Evolutionary conservation across 2,113 vertebrate genomes (phyloP), one percentile per base, ranked within the genome.

Genomic region (Orcinus orca): DNA sequence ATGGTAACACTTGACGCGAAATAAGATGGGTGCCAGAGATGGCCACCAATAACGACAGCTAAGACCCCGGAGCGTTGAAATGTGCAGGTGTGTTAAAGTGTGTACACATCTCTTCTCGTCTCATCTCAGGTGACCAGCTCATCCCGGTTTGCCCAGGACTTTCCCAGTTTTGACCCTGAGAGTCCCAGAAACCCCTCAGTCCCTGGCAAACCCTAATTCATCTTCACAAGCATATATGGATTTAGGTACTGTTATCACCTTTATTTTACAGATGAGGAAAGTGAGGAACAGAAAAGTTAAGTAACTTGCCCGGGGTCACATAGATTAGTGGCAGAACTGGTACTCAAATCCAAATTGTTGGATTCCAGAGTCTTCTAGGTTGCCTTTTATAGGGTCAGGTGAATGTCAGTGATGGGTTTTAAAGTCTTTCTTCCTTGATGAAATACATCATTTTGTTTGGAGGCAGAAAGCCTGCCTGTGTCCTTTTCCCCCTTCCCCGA

Each of bases 41-140:
- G 6, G 71, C 38, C 29, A 1, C 0, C 4, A 14, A 14, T 0
- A 12, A 14, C 0, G 8, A 68, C 82, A 87, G 68, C 53, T 36
- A 2, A 47, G 33, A 11, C 7, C 2, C 2, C 0, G 2, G 21
- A 58, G 58, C 14, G 13, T 4, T 9, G 1, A 6, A 25, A 3
- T 0, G 10, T 6, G 6, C 53, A 36, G 3, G 50, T 13, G 18
- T 25, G n/a, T 62, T 55, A 10, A 62, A 50, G 82, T 23, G 31
- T 6, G 5, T 1, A 20, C 31, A 18, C 0, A 1, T 3, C 14
- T 7, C 6, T 21, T 17, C 36, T 20, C 13, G 5, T 81, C 38
- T 47, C 26, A 1, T 58, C 58, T 31, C 11, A 23, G 62, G 9
- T 10, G 33, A n/a, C 25, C 33, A 8, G 5, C 33, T 50, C 63